Conservation (phyloP, 2,113 vertebrate genomes). For the Gavia stellata region DNA sequence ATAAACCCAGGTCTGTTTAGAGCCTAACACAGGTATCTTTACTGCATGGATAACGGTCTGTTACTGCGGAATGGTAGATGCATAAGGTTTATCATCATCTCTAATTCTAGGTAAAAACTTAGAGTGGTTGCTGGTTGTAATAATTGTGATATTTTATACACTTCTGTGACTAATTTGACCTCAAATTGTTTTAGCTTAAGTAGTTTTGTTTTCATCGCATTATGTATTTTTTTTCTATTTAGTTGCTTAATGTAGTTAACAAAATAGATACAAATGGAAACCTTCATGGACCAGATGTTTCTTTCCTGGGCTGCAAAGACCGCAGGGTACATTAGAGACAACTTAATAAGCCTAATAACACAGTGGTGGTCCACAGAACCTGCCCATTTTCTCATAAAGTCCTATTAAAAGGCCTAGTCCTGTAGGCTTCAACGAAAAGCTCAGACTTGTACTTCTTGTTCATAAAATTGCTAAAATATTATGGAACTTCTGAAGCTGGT, state of each 20-base stretch:
- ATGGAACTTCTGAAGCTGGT: background rate
- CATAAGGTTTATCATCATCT: background rate
- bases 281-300: slow-evolving; percentile 26
- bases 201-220: background rate
- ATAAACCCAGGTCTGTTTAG: background rate
- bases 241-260: background rate
- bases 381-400: background rate
- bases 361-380: background rate
- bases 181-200: background rate
- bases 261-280: slow-evolving; percentile 33
- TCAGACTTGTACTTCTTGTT: background rate
- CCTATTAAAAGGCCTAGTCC: background rate
- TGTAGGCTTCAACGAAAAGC: background rate
- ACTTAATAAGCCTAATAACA: slow-evolving; percentile 39
- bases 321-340: background rate
- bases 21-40: background rate
- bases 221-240: background rate
- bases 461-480: slow-evolving; percentile 2
- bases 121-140: background rate
- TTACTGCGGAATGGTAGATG: background rate
- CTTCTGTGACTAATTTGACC: background rate
- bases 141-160: background rate
- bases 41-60: background rate
- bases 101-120: background rate
- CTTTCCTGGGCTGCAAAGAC: background rate